These are phyloP conservation scores for Murina feae DNA, from an alignment of 2,113 vertebrate species.

Conservation along the genomic window DNA sequence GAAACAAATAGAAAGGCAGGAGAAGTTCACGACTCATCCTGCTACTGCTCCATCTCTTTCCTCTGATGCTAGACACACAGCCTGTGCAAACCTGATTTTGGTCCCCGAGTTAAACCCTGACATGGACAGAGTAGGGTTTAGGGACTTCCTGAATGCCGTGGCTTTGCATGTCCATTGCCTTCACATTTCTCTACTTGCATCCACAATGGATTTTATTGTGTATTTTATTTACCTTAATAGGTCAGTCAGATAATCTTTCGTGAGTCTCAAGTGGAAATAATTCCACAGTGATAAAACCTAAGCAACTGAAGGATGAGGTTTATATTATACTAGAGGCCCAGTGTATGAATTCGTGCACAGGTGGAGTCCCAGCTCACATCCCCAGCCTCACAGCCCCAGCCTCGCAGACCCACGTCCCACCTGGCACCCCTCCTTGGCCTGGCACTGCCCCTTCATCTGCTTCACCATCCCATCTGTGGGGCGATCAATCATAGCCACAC, in stretches of 20 bases:
- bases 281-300: background rate
- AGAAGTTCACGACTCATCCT: background rate
- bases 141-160: background rate
- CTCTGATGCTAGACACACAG: fast-evolving
- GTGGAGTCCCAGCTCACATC: too few species aligned
- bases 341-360: too few species aligned
- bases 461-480: too few species aligned
- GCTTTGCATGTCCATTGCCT: background rate
- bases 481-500: too few species aligned
- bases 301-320: background rate
- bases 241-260: background rate
- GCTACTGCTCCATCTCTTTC: too few species aligned
- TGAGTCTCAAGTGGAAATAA: background rate
- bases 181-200: background rate
- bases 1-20: background rate
- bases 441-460: too few species aligned
- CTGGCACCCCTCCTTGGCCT: too few species aligned
- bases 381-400: too few species aligned
- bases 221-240: background rate
- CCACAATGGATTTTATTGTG: background rate
- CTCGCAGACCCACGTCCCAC: too few species aligned
- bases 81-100: background rate
- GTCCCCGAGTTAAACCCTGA: fast-evolving
- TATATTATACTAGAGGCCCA: background rate
- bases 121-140: background rate